Evolutionary conservation across 2,888 invertebrate genomes (phyloP).

Genomic region (Dorcus parallelipipedus): DNA sequence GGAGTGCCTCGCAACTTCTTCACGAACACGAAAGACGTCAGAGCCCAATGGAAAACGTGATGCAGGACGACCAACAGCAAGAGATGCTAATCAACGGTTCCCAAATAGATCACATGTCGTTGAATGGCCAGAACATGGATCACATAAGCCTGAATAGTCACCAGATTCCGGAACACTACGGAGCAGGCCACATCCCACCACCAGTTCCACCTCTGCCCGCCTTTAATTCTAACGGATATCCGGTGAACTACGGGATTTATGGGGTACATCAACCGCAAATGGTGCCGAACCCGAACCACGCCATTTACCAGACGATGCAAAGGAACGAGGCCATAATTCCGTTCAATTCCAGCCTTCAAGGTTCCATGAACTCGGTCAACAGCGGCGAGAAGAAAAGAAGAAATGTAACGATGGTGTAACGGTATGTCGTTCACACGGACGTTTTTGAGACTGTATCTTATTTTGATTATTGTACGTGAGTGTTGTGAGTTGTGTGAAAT

Average conservation of each 20-base stretch:
- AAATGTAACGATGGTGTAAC: constrained; percentile 61
- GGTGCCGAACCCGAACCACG: constrained; percentile 32
- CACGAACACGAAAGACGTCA: constrained; percentile 58
- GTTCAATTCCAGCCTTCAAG: constrained; percentile 55
- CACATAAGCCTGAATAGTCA: constrained; percentile 43
- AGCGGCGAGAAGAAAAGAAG: constrained; percentile 55
- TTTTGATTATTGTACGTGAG: too few species aligned
- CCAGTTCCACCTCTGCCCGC: constrained; percentile 55
- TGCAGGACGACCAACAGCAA: constrained; percentile 33
- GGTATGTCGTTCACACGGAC: constrained; percentile 39
- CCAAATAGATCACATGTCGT: constrained; percentile 40
- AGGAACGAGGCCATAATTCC: constrained; percentile 43
- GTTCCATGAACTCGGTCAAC: constrained; percentile 57
- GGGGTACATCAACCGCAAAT: constrained; percentile 44
- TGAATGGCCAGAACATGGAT: constrained; percentile 43
- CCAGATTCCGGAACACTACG: constrained; percentile 40
- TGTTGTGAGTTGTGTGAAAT: too few species aligned
- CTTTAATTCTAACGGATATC: constrained; percentile 46
- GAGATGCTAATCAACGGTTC: constrained; percentile 24
- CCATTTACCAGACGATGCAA: constrained; percentile 48
- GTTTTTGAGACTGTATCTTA: constrained; percentile 32
- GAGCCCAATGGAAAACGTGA: constrained; percentile 46
- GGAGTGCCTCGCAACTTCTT: constrained; percentile 59
- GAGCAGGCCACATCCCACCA: constrained; percentile 41
- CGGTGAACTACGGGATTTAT: constrained; percentile 48